Evolutionary conservation across 2,888 invertebrate species (phyloP), one percentile per base, ranked within the genome.

Genomic region (Pseudeuparius sepicola): DNA sequence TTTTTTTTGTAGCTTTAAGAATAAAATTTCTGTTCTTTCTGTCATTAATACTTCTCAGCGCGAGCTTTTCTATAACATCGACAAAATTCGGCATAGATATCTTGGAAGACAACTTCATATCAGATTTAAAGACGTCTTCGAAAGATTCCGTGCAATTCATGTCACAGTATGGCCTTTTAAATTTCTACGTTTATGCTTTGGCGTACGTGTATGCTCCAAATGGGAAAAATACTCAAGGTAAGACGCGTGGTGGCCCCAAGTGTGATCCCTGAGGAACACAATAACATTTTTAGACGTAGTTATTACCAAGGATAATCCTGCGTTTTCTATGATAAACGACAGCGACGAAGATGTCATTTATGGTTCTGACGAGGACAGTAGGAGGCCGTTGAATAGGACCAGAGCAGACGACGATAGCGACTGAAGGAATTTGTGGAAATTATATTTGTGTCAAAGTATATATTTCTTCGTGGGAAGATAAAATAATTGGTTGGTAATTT

Each of bases 281-380:
- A n/a, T 28, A 16, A 17, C 11, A 45, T 46, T 70, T 70, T 37
- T 68, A 86, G 93, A 93, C 64, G 75, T 86, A 31, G 76, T 85
- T 31, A 87, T 96, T 49, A 87, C 89, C 32, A 94, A 93, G 66
- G 96, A 96, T 67, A 94, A 96, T 68, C 94, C 96, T 29, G 86
- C 93, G 7, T 88, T 96, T 63, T 94, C 94, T 13, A 96, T 97
- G 94, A 81, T 96, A 51, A 96, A 96, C 63, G 96, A 97, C 57
- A 94, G 93, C 0, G 96, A 96, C 56, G 96, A 96, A 61, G 92
- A 92, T 47, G 90, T 94, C 5, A 84, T 93, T 51, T 94, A 93
- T 59, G 93, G 92, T 13, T 87, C 88, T 1, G 88, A 88, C 45
- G 88, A 88, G 52, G 88, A 88, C 51, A 85, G 83, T 52, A 71